Conservation (phyloP, 2,113 vertebrate species). For the Rhadina sibilatrix region DNA sequence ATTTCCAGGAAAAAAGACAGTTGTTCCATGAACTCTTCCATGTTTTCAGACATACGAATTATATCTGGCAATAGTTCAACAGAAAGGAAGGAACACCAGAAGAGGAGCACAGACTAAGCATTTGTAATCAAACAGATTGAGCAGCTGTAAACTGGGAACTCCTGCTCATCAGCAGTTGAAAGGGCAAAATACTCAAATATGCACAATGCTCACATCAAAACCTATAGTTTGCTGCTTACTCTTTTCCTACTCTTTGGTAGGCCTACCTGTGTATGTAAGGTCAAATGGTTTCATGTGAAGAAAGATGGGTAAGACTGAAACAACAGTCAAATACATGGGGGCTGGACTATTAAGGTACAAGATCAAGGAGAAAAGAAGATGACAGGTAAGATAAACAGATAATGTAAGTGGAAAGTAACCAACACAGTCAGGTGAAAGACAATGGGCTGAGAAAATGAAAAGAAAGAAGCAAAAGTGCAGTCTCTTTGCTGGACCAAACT, state of each 20-base stretch:
- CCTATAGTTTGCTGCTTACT: neutral
- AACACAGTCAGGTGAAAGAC: neutral
- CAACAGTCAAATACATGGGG: neutral
- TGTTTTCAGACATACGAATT: neutral
- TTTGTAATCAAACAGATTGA: neutral
- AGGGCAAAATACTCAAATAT: neutral
- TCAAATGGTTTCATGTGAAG: neutral
- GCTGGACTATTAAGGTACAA: neutral
- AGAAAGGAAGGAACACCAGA: neutral
- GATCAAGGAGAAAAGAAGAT: neutral
- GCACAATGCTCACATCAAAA: neutral
- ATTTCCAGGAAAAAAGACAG: constrained; percentile 18
- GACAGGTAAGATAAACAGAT: neutral
- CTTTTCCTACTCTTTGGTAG: neutral
- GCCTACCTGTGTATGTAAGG: neutral
- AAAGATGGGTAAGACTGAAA: neutral
- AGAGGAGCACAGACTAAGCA: neutral
- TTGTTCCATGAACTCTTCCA: constrained; percentile 16
- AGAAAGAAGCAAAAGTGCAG: neutral
- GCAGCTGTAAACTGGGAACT: neutral
- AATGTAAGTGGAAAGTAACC: neutral
- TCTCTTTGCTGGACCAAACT: neutral
- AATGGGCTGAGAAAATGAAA: neutral
- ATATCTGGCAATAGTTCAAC: neutral
- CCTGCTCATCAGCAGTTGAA: neutral